A percentile compares a stretch with the other conserved stretches of the same genome.
These are phyloP conservation scores for Monochamus saltuarius DNA, from an alignment of 1,140 invertebrate genomes.

Conservation along the genomic window DNA sequence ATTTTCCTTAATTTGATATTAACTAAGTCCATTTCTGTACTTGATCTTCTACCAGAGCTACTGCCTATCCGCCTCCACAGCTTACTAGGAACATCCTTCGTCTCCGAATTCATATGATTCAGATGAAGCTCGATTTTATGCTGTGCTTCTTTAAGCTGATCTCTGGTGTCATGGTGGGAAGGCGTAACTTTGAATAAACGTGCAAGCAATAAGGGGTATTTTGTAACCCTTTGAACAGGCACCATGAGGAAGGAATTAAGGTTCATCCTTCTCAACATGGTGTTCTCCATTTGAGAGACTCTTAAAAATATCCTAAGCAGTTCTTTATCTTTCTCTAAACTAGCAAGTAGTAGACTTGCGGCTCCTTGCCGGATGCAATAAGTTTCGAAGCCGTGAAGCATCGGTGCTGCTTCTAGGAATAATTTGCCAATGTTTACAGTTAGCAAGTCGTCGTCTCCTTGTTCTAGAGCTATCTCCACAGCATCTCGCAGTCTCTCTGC, in stretches of 20 bases:
- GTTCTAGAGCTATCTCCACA: constrained; percentile 80
- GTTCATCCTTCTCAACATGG: constrained; percentile 90
- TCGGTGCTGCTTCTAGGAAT: constrained; percentile 87
- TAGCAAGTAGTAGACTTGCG: constrained; percentile 85
- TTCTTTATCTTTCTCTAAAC: constrained; percentile 94
- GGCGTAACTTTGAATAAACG: constrained; percentile 91
- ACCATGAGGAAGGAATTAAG: constrained; percentile 96
- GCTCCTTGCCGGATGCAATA: constrained; percentile 91
- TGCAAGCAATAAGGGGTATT: constrained; percentile 89
- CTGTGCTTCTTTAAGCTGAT: constrained; percentile 78
- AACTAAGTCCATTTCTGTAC: constrained; percentile 78
- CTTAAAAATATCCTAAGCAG: constrained; percentile 89
- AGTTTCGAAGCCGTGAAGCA: constrained; percentile 91
- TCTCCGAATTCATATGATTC: constrained; percentile 92
- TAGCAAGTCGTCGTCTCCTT: constrained; percentile 75
- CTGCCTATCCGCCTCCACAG: constrained; percentile 87
- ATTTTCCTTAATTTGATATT: constrained; percentile 88
- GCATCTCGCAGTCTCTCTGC: constrained; percentile 83
- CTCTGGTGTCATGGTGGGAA: constrained; percentile 72
- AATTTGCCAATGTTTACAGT: constrained; percentile 90
- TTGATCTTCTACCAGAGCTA: constrained; percentile 69
- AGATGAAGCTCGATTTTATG: constrained; percentile 90
- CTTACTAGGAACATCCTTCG: constrained; percentile 86
- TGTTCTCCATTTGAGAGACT: constrained; percentile 96
- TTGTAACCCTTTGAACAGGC: constrained; percentile 85